A percentile compares a stretch with the other conserved stretches of the same genome.
phyloP scores from a whole-genome alignment of 37 sponge, comb jelly and placozoan genomes.

The Ianthella basta region DNA sequence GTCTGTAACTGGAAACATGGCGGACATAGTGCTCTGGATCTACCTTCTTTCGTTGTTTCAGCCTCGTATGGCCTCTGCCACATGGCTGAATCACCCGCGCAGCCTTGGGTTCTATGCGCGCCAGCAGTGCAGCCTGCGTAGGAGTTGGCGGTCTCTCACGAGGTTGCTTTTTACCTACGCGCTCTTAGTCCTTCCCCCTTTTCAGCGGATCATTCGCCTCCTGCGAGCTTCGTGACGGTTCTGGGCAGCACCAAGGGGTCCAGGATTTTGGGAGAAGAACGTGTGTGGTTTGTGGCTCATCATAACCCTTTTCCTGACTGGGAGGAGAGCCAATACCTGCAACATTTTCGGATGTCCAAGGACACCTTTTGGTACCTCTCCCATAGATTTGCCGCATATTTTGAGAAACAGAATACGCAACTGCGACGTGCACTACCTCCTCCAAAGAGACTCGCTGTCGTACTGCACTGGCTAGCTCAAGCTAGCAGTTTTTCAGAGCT shows the following conservation, averaged over 20 bases:
- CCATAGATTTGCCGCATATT: background rate
- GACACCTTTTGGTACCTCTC: slow-evolving; percentile 18
- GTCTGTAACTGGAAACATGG: too few species aligned
- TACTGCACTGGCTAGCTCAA: slow-evolving; percentile 34
- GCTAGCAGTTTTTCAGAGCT: background rate
- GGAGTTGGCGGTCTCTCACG: too few species aligned
- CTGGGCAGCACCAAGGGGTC: background rate
- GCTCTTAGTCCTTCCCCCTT: too few species aligned
- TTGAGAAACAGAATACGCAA: slow-evolving; percentile 11
- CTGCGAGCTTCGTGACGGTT: too few species aligned
- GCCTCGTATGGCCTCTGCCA: too few species aligned
- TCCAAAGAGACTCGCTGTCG: slow-evolving; percentile 3
- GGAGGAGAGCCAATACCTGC: slow-evolving; percentile 28
- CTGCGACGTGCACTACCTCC: background rate
- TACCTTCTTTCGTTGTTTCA: too few species aligned
- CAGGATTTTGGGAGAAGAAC: slow-evolving; percentile 28
- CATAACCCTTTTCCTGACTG: slow-evolving; percentile 30
- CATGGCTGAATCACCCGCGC: too few species aligned
- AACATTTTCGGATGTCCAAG: slow-evolving; percentile 29
- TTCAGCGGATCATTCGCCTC: too few species aligned
- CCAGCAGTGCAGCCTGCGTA: too few species aligned
- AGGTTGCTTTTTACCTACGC: too few species aligned
- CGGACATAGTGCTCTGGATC: too few species aligned
- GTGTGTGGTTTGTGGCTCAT: background rate
- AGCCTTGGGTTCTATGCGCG: too few species aligned